These are phyloP conservation scores for Hymenopus coronatus DNA, from an alignment of 2,888 invertebrate species.

Conservation along the genomic window DNA sequence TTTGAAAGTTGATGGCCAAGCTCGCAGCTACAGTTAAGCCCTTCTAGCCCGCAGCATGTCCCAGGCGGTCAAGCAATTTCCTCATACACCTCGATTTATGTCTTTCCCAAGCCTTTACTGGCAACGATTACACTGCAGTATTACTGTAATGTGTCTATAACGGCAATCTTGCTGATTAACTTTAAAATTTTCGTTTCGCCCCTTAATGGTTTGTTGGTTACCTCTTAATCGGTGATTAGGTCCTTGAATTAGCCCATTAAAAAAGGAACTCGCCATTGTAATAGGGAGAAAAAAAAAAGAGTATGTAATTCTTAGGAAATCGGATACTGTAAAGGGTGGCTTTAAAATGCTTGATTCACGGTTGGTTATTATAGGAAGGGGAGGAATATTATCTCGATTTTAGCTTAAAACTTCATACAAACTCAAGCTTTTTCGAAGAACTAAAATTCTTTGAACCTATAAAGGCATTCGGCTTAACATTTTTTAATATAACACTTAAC, in stretches of 20 bases:
- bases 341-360: background rate
- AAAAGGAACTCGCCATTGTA: background rate
- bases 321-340: background rate
- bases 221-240: conserved; percentile 10
- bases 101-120: conserved; percentile 12
- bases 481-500: background rate
- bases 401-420: background rate
- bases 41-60: background rate
- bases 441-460: background rate
- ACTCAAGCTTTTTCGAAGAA: background rate
- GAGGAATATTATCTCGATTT: background rate
- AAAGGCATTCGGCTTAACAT: background rate
- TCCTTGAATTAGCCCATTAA: background rate
- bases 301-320: background rate
- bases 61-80: background rate
- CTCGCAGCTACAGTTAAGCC: background rate
- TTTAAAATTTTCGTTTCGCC: conserved; percentile 10
- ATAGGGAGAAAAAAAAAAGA: background rate
- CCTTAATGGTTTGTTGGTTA: conserved; percentile 1
- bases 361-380: background rate
- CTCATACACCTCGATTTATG: conserved; percentile 14
- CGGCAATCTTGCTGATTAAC: conserved; percentile 14
- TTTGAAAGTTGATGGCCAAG: background rate
- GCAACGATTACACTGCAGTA: background rate
- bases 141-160: conserved; percentile 10